These are phyloP conservation scores for Chlorops oryzae DNA, from an alignment of 1,140 invertebrate genomes.

Conservation along the genomic window DNA sequence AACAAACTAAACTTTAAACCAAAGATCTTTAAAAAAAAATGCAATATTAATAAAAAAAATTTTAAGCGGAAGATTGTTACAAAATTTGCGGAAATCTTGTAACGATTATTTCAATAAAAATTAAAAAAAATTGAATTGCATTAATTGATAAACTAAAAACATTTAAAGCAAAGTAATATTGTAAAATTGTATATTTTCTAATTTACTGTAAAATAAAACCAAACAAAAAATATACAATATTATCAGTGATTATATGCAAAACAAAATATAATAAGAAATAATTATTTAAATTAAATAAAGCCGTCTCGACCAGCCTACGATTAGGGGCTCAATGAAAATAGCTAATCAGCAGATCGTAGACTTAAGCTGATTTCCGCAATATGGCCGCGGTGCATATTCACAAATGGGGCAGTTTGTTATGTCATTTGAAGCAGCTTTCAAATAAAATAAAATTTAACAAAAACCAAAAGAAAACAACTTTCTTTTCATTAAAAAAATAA, in stretches of 20 bases:
- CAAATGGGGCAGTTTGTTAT: too few species aligned
- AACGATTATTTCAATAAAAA: too few species aligned
- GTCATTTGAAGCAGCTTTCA: too few species aligned
- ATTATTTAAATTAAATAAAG: slow-evolving; percentile 16
- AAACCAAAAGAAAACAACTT: too few species aligned
- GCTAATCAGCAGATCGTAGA: slow-evolving; percentile 26
- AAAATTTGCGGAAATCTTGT: too few species aligned
- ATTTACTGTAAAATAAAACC: slow-evolving; percentile 22
- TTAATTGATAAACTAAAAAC: background rate
- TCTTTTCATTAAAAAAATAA: too few species aligned
- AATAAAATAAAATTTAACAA: too few species aligned
- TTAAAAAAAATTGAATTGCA: background rate
- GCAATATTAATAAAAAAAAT: too few species aligned
- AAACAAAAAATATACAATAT: background rate
- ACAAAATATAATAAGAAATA: background rate
- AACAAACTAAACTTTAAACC: slow-evolving; percentile 10
- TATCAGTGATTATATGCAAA: background rate
- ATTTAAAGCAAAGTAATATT: background rate
- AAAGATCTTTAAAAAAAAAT: too few species aligned
- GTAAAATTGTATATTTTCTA: slow-evolving; percentile 35
- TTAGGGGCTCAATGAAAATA: slow-evolving; percentile 42
- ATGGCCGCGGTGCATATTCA: too few species aligned
- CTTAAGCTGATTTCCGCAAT: too few species aligned
- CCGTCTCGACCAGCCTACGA: slow-evolving; percentile 35
- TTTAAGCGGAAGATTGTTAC: too few species aligned